Percentiles rank a stretch among this genome's conserved stretches.
Evolutionary conservation across 2,113 vertebrate species (phyloP).

Genomic region (Anolis sagrei): DNA sequence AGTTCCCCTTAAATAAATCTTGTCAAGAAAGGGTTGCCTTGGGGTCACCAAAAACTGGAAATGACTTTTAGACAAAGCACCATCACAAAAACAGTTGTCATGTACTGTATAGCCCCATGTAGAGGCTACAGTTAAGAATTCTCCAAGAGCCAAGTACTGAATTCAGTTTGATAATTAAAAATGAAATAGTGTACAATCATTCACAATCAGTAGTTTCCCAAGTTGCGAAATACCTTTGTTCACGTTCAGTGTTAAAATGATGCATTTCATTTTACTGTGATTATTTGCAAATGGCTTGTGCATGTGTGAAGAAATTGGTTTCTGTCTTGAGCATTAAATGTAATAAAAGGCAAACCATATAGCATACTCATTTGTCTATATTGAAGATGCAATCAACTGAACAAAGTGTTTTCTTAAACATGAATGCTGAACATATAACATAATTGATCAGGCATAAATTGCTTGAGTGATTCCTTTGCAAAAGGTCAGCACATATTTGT

Average conservation of each 20-base stretch:
- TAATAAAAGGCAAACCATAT: constrained; percentile 17
- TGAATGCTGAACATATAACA: constrained; percentile 1
- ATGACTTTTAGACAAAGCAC: too few species aligned
- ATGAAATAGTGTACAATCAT: not conserved
- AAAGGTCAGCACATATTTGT: not conserved
- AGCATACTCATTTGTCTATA: constrained; percentile 27
- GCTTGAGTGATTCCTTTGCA: not conserved
- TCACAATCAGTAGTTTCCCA: not conserved
- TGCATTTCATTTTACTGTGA: not conserved
- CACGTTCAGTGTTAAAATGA: constrained; percentile 9
- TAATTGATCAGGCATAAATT: constrained; percentile 28
- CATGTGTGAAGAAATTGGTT: constrained; percentile 9
- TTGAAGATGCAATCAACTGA: not conserved
- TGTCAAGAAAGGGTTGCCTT: too few species aligned
- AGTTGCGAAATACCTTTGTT: constrained; percentile 5
- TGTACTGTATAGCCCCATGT: too few species aligned
- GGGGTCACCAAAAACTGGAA: too few species aligned
- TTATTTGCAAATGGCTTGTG: constrained; percentile 6
- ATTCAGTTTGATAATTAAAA: not conserved
- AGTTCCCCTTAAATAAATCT: too few species aligned
- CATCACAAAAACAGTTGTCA: too few species aligned
- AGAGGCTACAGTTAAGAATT: not conserved
- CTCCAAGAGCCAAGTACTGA: not conserved
- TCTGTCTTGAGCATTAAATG: constrained; percentile 34
- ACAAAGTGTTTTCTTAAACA: constrained; percentile 33